Evolutionary conservation across 1,140 invertebrate species (phyloP), one percentile per base, ranked within the genome.

Genomic region (Arctopsyche grandis): DNA sequence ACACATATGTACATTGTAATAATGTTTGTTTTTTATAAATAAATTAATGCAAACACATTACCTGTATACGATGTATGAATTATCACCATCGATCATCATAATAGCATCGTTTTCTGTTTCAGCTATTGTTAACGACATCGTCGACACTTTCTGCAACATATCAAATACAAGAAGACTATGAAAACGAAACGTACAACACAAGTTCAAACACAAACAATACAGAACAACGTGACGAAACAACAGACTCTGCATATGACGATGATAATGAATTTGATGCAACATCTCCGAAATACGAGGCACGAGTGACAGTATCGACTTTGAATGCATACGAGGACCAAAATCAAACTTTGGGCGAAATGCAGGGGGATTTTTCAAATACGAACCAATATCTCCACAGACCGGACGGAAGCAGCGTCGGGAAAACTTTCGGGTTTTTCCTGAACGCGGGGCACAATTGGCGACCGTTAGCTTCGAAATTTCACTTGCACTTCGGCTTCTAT

Each of bases 351-450:
- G 10, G 1, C 10, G 48, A 52, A 52, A 52, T 52, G 48, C 48
- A 14, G 16, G 10, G 12, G 3, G 48, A 52, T 14, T 14, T 14
- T 16, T 14, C 48, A 1, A 52, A 12, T 52, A 52, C 16, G 1
- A 12, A 52, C 48, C 3, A 52, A 14, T 52, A 14, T 52, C 10
- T 16, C 4, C 1, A 66, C 3, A 1, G 19, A 66, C 19, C 10
- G 3, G 12, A 1, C 60, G 60, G 21, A 38, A 38, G 29, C 29
- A 38, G 29, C 7, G 14, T 44, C 46, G 24, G 12, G 14, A 81
- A 81, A 73, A 79, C 77, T 9, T 81, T 81, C 16, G 74, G 74
- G 14, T 58, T 82, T 24, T 77, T 44, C 70, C 48, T 82, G n/a
- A 58, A 82, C 38, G 63, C 80, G 0, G 80, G 69, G 7, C 69